These are phyloP conservation scores for Reticulitermes speratus DNA, from an alignment of 1,140 invertebrate species.

Conservation along the genomic window DNA sequence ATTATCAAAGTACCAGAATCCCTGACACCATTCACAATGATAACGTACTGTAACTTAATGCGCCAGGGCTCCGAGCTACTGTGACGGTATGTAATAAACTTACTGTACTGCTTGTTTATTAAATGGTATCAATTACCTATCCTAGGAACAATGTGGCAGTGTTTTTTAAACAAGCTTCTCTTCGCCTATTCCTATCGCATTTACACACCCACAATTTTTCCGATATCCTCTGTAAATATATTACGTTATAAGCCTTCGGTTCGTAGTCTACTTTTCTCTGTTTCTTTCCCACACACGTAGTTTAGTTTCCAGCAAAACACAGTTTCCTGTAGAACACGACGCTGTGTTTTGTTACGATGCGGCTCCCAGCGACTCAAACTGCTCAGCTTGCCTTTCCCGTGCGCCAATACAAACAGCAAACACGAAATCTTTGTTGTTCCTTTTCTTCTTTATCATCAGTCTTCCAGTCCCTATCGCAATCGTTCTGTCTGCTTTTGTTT, in stretches of 20 bases:
- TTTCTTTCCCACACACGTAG: neutral
- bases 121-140: no score
- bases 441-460: slow-evolving; percentile 3
- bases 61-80: no score
- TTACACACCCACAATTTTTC: neutral
- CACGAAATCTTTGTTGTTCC: neutral
- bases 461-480: slow-evolving; percentile 8
- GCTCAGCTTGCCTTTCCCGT: neutral
- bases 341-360: no score
- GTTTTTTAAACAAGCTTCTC: no score
- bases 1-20: no score
- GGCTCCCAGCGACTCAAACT: no score
- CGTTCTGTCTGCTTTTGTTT: slow-evolving; percentile 1
- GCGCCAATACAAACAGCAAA: neutral
- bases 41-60: no score
- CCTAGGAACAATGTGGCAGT: no score
- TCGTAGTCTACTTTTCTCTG: neutral
- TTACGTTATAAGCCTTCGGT: no score
- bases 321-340: neutral
- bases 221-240: neutral
- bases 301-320: neutral
- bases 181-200: neutral
- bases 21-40: no score
- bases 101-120: no score
- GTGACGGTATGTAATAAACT: no score